Base-by-base conservation (phyloP, 2,113 vertebrate genomes). In the Platysternon megacephalum region DNA sequence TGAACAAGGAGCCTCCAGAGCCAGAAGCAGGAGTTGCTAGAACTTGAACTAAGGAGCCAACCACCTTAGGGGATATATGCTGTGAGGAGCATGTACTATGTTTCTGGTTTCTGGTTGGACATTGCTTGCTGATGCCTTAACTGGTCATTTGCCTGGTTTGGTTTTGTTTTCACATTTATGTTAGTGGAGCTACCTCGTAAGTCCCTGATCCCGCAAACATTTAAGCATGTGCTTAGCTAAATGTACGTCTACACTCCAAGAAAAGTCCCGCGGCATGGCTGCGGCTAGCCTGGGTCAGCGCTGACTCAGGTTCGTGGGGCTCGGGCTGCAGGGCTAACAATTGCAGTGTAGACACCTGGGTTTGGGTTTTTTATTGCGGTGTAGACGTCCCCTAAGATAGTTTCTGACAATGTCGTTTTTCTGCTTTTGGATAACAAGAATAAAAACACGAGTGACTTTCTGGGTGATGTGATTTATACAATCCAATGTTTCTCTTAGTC, bases 381-480 rank as follows among this genome's bases (percentile, higher is more conserved):
- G 61, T n/a, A 19, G 32, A 68, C 8, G 16, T 68, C 35, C 32
- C 8, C 61, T 35, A 4, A 68, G 61, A 17, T 17, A 65, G 61
- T 91, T 91, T 79, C 39, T 72, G 76, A 88, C 17, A n/a, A 3
- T 35, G 48, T 90, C 79, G 32, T 95, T 95, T 68, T 80, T 32
- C 29, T 74, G 49, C 48, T 94, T 95, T 95, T 95, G 79, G 82
- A 78, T 93, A 91, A 95, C 83, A 94, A 72, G 65, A 39, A 84
- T 44, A 46, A 46, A 28, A 78, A 46, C 94, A 90, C 88, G 42
- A 49, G 32, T 28, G 91, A 88, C 52, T 91, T 95, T 88, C 74
- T 88, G 26, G 55, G 83, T 93, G 90, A 94, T 83, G 91, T 89
- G 79, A 96, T 95, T 95, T 95, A 94, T 79, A 65, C 79, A 92